Evolutionary conservation across 2,888 invertebrate species (phyloP), one percentile per base, ranked within the genome.

Genomic region (Tiliacea citrago): DNA sequence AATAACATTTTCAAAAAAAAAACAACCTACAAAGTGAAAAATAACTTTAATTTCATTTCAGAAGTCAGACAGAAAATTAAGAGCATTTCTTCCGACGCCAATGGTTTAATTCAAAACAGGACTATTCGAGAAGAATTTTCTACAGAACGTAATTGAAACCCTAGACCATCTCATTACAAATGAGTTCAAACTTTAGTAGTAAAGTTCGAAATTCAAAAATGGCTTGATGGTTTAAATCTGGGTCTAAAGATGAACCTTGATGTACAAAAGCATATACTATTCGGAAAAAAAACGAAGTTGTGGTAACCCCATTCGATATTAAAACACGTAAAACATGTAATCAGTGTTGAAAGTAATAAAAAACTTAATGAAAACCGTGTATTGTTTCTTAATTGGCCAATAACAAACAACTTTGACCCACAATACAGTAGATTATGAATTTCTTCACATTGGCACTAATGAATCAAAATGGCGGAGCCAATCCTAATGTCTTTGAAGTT

Each of bases 401-500:
- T 61, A 51, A 53, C 45, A 65, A 65, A 53, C 68, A 51, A 53
- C 45, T 29, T n/a, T 62, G 55, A 62, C 35, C 35, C 24, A 49
- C 21, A 78, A 62, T 55, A 67, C 66, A 78, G 72, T 72, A 67
- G 35, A 51, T 58, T 78, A 49, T 55, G 45, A 78, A 73, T 78
- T 79, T 68, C 67, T 73, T 68, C 62, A 73, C 47, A 12, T 66
- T 63, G 21, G 73, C 29, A 68, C 47, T 79, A 62, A 68, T 47
- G 57, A 73, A 79, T 58, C 53, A 57, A 73, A 73, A 79, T 68
- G 42, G 81, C 81, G 58, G 67, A 80, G 75, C 75, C 4, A 75
- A 79, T 75, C 18, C 1, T 60, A 55, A 77, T 10, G 29, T 60
- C 51, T 62, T 58, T 58, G 10, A 42, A 62, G 51, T 63, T 74